Evolutionary conservation across 2,888 invertebrate species (phyloP), one percentile per base, ranked within the genome.

Genomic region (Mystacides longicornis): DNA sequence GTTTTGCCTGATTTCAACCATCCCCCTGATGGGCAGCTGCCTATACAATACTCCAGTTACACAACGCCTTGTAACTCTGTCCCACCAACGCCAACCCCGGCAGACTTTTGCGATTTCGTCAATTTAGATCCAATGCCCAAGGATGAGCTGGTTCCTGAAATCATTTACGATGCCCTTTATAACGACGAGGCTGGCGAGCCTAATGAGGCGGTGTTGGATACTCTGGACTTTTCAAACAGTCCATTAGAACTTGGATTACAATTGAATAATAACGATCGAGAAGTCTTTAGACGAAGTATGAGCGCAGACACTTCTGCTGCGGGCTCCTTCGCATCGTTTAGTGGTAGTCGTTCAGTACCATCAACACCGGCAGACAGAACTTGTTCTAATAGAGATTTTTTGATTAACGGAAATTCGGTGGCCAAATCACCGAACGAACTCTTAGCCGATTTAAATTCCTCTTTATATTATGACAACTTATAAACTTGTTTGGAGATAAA

Each of bases 61-160:
- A 74, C 72, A 59, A 78, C 84, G 4, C 81, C 81, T 1, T 82
- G 79, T 46, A 84, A 81, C 52, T 85, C 85, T 7, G 78, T 85
- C 42, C 82, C 82, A 0, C 82, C 82, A 50, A 85, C 86, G 1
- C 84, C 85, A 0, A 82, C 86, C 21, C 84, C 86, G 9, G 80
- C 82, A 57, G 87, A 87, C 65, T 87, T 85, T 66, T 82, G 82
- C 57, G 87, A 87, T 65, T 85, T 87, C 61, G 83, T 81, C 37
- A 55, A 49, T 19, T 77, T 83, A 59, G 77, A 76, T 20, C 56
- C 62, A 58, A 73, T 77, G 61, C 74, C 76, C 2, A 74, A 68
- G 62, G 76, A 75, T 16, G 74, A 77, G 2, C 70, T 80, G 18
- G 75, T 80, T 58, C 74, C 81, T 2, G 83, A 84, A 64, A 83